Evolutionary conservation across 2,888 invertebrate species (phyloP).

Genomic region (Incurvaria masculella): DNA sequence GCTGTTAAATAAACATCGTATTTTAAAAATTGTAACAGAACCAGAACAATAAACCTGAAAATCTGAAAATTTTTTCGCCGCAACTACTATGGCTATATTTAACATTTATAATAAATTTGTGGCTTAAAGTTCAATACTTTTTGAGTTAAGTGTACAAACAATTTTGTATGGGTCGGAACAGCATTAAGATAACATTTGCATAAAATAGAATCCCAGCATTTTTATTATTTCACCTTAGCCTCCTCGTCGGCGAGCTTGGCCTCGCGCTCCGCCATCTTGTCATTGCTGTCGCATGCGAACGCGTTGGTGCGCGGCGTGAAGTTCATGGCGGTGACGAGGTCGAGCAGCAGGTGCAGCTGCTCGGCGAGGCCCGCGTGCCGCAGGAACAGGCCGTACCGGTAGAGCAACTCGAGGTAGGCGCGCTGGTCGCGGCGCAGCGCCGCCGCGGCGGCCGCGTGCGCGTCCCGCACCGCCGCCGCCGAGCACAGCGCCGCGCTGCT

Average conservation of each 20-base stretch:
- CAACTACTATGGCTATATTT: no score
- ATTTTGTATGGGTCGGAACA: no score
- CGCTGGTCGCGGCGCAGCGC: slow-evolving; percentile 17
- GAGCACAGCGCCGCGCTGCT: slow-evolving; percentile 14
- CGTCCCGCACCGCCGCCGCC: slow-evolving; percentile 16
- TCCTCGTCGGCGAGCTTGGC: background rate
- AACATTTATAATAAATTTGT: no score
- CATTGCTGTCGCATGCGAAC: background rate
- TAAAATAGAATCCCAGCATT: no score
- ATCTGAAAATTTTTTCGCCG: no score
- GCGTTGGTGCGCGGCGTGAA: slow-evolving; percentile 29
- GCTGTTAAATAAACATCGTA: no score
- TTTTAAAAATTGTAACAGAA: no score
- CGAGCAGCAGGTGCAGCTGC: slow-evolving; percentile 68
- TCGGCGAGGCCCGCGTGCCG: slow-evolving; percentile 74
- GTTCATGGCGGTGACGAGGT: slow-evolving; percentile 66
- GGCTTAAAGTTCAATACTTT: no score
- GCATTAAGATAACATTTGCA: no score
- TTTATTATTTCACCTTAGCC: slow-evolving; percentile 18
- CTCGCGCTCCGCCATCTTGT: slow-evolving; percentile 50
- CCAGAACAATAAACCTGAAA: no score
- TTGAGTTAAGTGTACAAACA: no score
- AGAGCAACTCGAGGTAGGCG: slow-evolving; percentile 19
- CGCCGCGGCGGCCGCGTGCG: slow-evolving; percentile 20
- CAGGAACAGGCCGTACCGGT: slow-evolving; percentile 49